Evolutionary conservation across 2,888 invertebrate genomes (phyloP), one percentile per base, ranked within the genome.

Genomic region (Sussaba pulchella): DNA sequence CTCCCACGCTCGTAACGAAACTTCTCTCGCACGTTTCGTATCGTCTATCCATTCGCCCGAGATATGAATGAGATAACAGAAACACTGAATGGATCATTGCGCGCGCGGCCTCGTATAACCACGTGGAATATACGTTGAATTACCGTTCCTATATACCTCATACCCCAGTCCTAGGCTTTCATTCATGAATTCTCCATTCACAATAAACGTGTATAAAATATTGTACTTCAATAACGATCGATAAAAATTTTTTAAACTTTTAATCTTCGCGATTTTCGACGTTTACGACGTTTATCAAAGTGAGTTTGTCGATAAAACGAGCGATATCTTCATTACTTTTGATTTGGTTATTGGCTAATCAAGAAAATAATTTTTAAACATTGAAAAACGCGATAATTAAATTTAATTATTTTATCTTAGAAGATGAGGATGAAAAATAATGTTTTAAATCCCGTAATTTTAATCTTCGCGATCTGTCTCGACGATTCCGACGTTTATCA

Each of bases 31-130:
- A 67, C 54, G n/a, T n/a, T 71, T 70, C 71, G 83, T 78, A 83
- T 84, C 82, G 76, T 74, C 79, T 71, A 81, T 82, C 83, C 83
- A 75, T 76, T 78, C 83, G 72, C 74, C 66, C 78, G 83, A 84
- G 84, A 84, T 84, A 84, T 84, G 84, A 84, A 84, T 84, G 84
- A 84, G 84, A 84, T 84, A 84, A 84, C 84, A 82, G 84, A 83
- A 83, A 84, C 83, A 83, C 79, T 84, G 83, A 84, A 84, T 84
- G 84, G 84, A 84, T 84, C 84, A 84, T 84, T 84, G 83, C 83
- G 82, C 83, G 77, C 66, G 73, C 81, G 74, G 77, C 76, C 41
- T 74, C n/a, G 64, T 72, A 66, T 59, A 75, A 81, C 76, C 80
- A 83, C 78, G 82, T 78, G 82, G 73, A 82, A 84, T 83, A 83